These are phyloP conservation scores for Drosophila nr. medialis DNA, from an alignment of 2,888 invertebrate genomes.

Conservation along the genomic window DNA sequence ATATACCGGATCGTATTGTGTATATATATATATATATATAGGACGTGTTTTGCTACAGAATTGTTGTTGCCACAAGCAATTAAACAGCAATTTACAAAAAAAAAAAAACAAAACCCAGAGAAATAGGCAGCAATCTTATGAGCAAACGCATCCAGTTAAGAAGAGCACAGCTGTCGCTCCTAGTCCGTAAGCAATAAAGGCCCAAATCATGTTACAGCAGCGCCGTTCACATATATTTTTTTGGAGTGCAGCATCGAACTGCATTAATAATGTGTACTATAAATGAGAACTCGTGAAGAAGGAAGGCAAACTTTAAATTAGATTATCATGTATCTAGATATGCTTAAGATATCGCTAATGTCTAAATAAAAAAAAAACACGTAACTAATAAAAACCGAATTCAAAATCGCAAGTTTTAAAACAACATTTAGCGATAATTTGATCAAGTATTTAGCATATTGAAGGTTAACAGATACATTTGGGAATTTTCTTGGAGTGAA, in stretches of 20 bases:
- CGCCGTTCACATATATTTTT: constrained; percentile 13
- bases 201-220: constrained; percentile 14
- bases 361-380: constrained; percentile 33
- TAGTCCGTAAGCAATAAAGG: constrained; percentile 52
- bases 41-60: background rate
- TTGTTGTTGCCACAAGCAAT: constrained; percentile 1
- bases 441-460: background rate
- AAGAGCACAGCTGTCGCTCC: constrained; percentile 40
- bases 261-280: constrained; percentile 27
- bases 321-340: constrained; percentile 50
- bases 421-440: background rate
- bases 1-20: constrained; percentile 41
- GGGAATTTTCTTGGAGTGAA: background rate
- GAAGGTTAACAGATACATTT: background rate
- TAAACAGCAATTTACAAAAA: background rate
- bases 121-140: constrained; percentile 44
- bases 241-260: constrained; percentile 25
- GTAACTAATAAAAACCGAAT: constrained; percentile 70
- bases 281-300: constrained; percentile 24
- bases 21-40: constrained; percentile 49
- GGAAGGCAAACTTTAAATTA: constrained; percentile 51
- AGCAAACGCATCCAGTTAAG: constrained; percentile 49
- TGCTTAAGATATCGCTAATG: constrained; percentile 62
- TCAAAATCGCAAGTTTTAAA: constrained; percentile 63
- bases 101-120: constrained; percentile 5